phyloP scores from a whole-genome alignment of 1,140 invertebrate genomes.

The Drosophila kanapiae region DNA sequence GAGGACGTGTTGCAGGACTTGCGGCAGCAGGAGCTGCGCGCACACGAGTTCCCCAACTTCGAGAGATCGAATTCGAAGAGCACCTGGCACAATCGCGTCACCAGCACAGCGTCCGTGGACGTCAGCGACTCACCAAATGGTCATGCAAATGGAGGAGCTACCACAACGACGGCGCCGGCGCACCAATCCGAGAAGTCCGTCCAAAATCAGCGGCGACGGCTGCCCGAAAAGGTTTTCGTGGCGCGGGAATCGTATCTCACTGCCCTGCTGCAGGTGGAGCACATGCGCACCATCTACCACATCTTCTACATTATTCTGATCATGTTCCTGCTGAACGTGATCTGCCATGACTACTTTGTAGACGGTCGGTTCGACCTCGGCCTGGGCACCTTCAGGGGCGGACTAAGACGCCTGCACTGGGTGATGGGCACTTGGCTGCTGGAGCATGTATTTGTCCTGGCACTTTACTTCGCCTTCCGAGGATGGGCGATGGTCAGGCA shows the following conservation, averaged over 20 bases:
- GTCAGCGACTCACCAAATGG: slow-evolving; percentile 48
- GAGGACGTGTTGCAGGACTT: slow-evolving; percentile 81
- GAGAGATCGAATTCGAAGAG: slow-evolving; percentile 25
- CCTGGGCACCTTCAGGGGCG: slow-evolving; percentile 85
- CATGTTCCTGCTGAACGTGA: slow-evolving; percentile 90
- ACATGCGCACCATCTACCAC: slow-evolving; percentile 93
- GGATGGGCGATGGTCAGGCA: slow-evolving; percentile 82
- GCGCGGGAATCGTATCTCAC: slow-evolving; percentile 91
- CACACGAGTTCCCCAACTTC: slow-evolving; percentile 75
- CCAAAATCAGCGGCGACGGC: slow-evolving; percentile 34
- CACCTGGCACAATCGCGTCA: slow-evolving; percentile 76
- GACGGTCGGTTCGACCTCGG: slow-evolving; percentile 88
- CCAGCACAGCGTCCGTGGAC: slow-evolving; percentile 21
- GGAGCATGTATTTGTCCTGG: slow-evolving; percentile 85
- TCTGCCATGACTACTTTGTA: slow-evolving; percentile 90
- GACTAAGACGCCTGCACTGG: slow-evolving; percentile 86
- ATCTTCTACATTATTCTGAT: slow-evolving; percentile 93
- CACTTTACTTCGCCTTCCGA: slow-evolving; percentile 85
- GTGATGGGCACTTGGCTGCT: slow-evolving; percentile 86
- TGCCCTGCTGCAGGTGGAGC: slow-evolving; percentile 91
- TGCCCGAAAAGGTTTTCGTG: slow-evolving; percentile 89
- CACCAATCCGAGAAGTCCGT: slow-evolving; percentile 22
- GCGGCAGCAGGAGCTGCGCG: slow-evolving; percentile 64
- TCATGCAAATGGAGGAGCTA: slow-evolving; percentile 29
- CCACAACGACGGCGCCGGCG: slow-evolving; percentile 17